Conservation (phyloP, 64 coral and sea anemone genomes). For the Montipora efflorescens region DNA sequence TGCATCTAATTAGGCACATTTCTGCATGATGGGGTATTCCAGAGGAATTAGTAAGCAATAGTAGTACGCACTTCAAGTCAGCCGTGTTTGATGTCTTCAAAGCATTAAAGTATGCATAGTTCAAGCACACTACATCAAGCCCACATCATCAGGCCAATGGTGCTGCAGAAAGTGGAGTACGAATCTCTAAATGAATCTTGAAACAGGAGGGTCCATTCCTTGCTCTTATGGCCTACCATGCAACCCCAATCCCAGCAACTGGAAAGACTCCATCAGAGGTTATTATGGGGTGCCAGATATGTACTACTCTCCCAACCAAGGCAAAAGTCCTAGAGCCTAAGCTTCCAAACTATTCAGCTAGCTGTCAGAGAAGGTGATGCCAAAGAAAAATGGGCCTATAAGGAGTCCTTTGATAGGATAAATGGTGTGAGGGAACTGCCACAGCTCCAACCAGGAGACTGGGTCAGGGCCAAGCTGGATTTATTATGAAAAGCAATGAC, state of each 20-base stretch:
- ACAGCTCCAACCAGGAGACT: background rate
- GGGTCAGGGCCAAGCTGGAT: conserved; percentile 20
- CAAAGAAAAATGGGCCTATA: conserved; percentile 4
- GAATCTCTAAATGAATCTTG: background rate
- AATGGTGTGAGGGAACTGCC: conserved; percentile 2
- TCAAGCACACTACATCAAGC: conserved; percentile 30
- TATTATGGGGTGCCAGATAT: conserved; percentile 56
- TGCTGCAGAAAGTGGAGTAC: conserved; percentile 7
- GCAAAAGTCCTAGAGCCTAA: background rate
- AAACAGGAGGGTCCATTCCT: conserved; percentile 25
- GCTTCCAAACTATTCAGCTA: background rate
- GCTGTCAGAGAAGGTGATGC: conserved; percentile 11
- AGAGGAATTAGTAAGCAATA: too few species aligned
- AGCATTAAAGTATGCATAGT: background rate
- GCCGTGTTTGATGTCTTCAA: background rate
- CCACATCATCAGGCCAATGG: conserved; percentile 41
- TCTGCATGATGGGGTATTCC: too few species aligned
- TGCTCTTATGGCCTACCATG: background rate
- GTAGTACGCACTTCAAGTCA: background rate
- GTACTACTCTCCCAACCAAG: conserved; percentile 4
- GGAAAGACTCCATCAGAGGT: conserved; percentile 10
- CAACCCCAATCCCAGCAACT: conserved; percentile 40
- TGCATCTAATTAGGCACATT: too few species aligned
- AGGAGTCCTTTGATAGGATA: background rate
- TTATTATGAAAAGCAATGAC: conserved; percentile 13